These are phyloP conservation scores for Drepana arcuata DNA, from an alignment of 1,140 invertebrate genomes.

Conservation along the genomic window DNA sequence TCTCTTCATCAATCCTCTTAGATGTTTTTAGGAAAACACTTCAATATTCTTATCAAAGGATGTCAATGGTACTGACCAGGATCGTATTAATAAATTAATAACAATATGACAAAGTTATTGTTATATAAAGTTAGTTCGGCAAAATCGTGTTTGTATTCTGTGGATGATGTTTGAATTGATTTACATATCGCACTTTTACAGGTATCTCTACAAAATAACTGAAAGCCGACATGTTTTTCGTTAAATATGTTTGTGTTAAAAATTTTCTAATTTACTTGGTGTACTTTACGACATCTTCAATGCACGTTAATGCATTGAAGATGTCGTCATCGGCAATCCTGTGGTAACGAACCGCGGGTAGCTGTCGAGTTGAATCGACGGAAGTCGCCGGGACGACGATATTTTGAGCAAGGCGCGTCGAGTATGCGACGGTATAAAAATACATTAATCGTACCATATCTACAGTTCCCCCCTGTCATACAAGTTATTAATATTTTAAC, in stretches of 20 bases:
- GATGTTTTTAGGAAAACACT: no score
- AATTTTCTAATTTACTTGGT: no score
- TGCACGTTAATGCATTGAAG: neutral
- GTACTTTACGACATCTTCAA: no score
- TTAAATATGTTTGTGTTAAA: no score
- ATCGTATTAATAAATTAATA: no score
- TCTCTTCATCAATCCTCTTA: no score
- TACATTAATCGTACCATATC: neutral
- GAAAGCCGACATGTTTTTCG: no score
- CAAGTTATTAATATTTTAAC: neutral
- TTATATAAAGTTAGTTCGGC: no score
- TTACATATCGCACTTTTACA: neutral
- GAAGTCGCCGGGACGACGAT: constrained; percentile 46
- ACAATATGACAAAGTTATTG: no score
- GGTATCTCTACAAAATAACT: no score
- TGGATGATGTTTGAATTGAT: neutral
- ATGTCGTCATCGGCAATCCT: constrained; percentile 2
- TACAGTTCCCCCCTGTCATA: neutral
- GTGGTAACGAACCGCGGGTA: neutral
- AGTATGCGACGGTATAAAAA: constrained; percentile 2
- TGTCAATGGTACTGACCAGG: no score
- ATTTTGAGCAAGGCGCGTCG: constrained; percentile 41
- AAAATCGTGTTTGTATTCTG: neutral
- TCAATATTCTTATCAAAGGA: no score
- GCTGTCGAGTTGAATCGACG: constrained; percentile 32